Evolutionary conservation across 1,140 invertebrate species (phyloP), one percentile per base, ranked within the genome.

Genomic region (Scaptomyza graminum): DNA sequence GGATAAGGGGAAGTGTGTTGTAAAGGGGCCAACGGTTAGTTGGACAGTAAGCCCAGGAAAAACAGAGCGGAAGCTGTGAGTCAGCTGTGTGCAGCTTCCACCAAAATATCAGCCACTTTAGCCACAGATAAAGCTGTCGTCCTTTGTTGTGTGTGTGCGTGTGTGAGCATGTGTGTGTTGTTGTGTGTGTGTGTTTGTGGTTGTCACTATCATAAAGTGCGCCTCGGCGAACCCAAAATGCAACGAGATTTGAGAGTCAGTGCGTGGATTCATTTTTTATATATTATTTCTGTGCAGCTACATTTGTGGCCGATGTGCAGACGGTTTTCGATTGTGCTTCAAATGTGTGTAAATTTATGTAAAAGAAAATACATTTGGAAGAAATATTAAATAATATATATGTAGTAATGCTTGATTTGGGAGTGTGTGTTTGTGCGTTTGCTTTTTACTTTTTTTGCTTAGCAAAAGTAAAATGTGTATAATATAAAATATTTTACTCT

Each of bases 81-180:
- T 67, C 67, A 75, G 72, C 67, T 76, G 73, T 71, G 74, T 9
- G 31, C 56, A 51, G 54, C 57, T 57, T 64, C 67, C 60, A 64
- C 7, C 61, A 65, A 74, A 84, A 85, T 85, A 84, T 74, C 81
- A 85, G 74, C 68, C 77, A 84, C 82, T 85, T 84, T 74, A 76
- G 68, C 77, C 74, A 44, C 68, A 84, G 82, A 84, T 84, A 84
- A 84, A 81, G 74, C 81, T 84, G 82, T 85, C 77, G 62, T 63
- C 65, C 74, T 67, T 66, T 63, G 60, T 64, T 55, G 46, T 52
- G 13, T 25, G 56, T 39, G 63, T 12, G 31, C 31, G 51, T 25
- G 47, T 61, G 31, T 55, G 43, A 11, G 22, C 8, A 7, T 9
- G 51, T 13, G 34, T 18, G 41, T 49, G 12, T 62, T 1, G 1